Percentiles rank a stretch among this genome's conserved stretches.
Evolutionary conservation across 2,888 invertebrate species (phyloP).

Genomic region (Ectropis crepuscularia): DNA sequence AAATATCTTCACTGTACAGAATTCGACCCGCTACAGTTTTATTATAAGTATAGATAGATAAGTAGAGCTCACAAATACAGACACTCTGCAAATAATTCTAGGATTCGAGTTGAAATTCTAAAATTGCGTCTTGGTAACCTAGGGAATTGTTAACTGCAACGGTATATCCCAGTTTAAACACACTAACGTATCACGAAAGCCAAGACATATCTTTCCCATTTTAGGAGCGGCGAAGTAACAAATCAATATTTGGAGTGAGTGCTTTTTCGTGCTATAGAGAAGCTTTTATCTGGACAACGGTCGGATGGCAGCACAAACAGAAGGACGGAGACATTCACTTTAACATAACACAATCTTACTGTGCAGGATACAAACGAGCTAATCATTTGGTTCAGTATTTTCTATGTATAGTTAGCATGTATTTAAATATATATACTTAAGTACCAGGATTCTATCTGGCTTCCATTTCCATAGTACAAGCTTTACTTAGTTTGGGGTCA

Average conservation of each 20-base stretch:
- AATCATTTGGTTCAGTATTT: too few relatives aligned
- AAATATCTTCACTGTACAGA: too few relatives aligned
- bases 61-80: too few relatives aligned
- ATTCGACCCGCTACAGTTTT: too few relatives aligned
- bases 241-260: conserved; percentile 85
- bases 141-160: conserved; percentile 36
- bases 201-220: conserved; percentile 74
- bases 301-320: conserved; percentile 79
- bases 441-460: too few relatives aligned
- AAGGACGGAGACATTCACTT: conserved; percentile 79
- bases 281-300: conserved; percentile 85
- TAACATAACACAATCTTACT: conserved; percentile 68
- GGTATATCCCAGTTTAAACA: conserved; percentile 61
- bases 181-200: conserved; percentile 60
- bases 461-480: too few relatives aligned
- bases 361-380: background rate
- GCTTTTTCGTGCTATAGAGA: conserved; percentile 84
- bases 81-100: too few relatives aligned
- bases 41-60: too few relatives aligned
- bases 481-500: too few relatives aligned
- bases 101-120: background rate
- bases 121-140: background rate
- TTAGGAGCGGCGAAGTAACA: conserved; percentile 81
- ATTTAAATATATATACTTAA: too few relatives aligned
- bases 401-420: too few relatives aligned